Evolutionary conservation across 2,888 invertebrate genomes (phyloP).

Genomic region (Hypselothyrea guttata): DNA sequence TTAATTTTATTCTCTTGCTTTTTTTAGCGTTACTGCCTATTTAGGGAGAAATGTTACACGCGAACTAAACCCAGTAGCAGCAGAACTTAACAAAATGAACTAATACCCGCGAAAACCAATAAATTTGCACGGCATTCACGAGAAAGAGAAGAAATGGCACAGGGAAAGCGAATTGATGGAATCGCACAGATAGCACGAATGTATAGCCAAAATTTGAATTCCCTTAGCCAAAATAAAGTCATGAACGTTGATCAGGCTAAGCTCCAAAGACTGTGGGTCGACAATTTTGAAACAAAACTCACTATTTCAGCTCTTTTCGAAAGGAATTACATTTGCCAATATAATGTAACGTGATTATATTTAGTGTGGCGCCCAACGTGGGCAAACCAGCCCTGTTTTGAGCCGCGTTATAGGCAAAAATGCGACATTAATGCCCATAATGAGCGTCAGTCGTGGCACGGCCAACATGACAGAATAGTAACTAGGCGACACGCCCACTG

Average conservation of each 20-base stretch:
- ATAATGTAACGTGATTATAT: background rate
- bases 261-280: too few species aligned
- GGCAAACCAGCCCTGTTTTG: conserved; percentile 13
- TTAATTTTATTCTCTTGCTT: conserved; percentile 47
- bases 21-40: conserved; percentile 51
- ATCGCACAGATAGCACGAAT: conserved; percentile 34
- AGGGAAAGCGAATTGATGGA: too few species aligned
- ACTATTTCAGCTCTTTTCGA: background rate
- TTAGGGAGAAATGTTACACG: conserved; percentile 66
- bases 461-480: conserved; percentile 30
- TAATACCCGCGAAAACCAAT: conserved; percentile 63
- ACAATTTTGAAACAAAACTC: too few species aligned
- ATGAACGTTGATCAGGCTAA: background rate
- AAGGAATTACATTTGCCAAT: too few species aligned
- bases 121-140: conserved; percentile 55
- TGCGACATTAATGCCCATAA: conserved; percentile 67
- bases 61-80: conserved; percentile 54
- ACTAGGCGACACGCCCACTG: conserved; percentile 35
- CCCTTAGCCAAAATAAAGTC: conserved; percentile 6
- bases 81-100: conserved; percentile 36
- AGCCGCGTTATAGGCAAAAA: conserved; percentile 33
- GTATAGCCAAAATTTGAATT: conserved; percentile 16
- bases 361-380: background rate
- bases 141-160: conserved; percentile 30
- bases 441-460: conserved; percentile 54